Conservation (phyloP, 2,888 invertebrate species). For the Perizoma affinitatum region DNA sequence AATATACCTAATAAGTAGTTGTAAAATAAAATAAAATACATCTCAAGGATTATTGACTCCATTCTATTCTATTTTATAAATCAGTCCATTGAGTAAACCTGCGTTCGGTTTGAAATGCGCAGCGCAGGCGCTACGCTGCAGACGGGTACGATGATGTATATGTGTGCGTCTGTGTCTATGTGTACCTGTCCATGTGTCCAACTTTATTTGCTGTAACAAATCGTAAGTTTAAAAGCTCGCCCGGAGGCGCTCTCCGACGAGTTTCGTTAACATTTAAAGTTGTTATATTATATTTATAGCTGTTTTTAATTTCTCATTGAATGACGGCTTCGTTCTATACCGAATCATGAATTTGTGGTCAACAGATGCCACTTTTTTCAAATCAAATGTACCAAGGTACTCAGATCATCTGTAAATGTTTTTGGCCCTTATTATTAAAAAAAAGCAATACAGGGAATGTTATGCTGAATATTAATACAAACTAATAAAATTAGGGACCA, state of each 20-base stretch:
- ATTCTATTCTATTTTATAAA: no score
- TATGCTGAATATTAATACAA: no score
- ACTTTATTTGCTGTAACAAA: conserved; percentile 57
- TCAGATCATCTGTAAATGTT: no score
- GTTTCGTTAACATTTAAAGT: conserved; percentile 67
- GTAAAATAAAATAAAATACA: no score
- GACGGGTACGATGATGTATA: conserved; percentile 50
- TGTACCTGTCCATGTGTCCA: conserved; percentile 42
- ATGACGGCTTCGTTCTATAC: conserved; percentile 38
- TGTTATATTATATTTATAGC: conserved; percentile 58
- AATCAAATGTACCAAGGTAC: no score
- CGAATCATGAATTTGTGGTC: conserved; percentile 31
- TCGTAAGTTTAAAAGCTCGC: conserved; percentile 64
- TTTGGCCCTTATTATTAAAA: no score
- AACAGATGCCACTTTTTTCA: neutral
- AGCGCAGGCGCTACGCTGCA: conserved; percentile 56
- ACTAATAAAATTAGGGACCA: no score
- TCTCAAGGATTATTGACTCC: no score
- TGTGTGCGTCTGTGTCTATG: conserved; percentile 37
- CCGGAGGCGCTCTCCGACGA: conserved; percentile 59
- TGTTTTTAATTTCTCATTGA: conserved; percentile 42
- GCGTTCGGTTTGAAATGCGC: conserved; percentile 47
- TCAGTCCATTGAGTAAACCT: conserved; percentile 74
- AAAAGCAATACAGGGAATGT: no score
- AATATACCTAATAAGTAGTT: no score